Evolutionary conservation across 1,140 invertebrate genomes (phyloP), one percentile per base, ranked within the genome.

Genomic region (Bombus pascuorum): DNA sequence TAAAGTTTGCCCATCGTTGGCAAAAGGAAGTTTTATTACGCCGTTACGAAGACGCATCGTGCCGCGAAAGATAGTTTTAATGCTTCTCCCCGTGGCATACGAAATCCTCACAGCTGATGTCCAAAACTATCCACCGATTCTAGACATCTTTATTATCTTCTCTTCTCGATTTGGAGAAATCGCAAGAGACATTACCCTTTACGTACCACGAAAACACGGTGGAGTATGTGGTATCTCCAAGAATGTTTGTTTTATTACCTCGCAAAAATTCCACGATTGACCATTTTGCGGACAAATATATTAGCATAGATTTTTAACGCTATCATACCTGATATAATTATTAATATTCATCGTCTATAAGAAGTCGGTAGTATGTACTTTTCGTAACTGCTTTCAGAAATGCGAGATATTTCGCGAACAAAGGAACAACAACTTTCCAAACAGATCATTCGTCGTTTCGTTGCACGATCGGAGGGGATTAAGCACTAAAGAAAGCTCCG

Each of bases 1-100:
- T 71, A 88, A 91, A 91, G 86, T 91, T 91, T 85, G 57, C 70
- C 81, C 89, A 82, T 90, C 87, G 83, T 68, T 71, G 80, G 81
- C 37, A 79, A 80, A 47, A 42, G 81, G 44, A 90, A 91, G 80
- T 90, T 91, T 90, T 90, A 90, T 90, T 78, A 75, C 86, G 59
- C 79, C 62, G 86, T 90, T 87, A 89, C 32, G 80, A 86, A 77
- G 82, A 89, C 71, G 80, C 75, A 74, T 87, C 82, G 66, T 70
- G 39, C 75, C 78, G 53, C 39, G 39, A 57, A 90, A 72, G 77
- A 87, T 80, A 88, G 79, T 86, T 91, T 91, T 86, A 90, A 90
- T 68, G 87, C 73, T 75, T 80, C 75, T 86, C 74, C 42, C 39
- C 75, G 68, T 65, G 72, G 22, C 83, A 71, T 71, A 80, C 53